A percentile compares a stretch with the other conserved stretches of the same genome.
These are phyloP conservation scores for Peromyscus nudipes DNA, from an alignment of 2,797 vertebrate species.

Conservation along the genomic window DNA sequence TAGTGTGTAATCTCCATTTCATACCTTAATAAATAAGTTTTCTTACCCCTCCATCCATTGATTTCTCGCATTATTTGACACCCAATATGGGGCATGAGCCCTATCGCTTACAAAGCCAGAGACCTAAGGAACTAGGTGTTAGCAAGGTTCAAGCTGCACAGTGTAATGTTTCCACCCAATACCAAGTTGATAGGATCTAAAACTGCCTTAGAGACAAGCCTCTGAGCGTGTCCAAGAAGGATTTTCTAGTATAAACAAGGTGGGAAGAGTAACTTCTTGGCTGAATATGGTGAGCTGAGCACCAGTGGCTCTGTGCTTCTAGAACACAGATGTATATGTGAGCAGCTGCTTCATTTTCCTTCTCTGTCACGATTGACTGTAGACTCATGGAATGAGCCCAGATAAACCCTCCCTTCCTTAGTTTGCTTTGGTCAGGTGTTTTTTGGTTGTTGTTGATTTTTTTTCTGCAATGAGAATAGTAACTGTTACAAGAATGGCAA, in stretches of 20 bases:
- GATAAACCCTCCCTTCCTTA: not conserved
- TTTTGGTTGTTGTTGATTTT: not conserved
- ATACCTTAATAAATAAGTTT: too few species aligned
- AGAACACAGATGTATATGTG: not conserved
- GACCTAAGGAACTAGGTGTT: not conserved
- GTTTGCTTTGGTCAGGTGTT: not conserved
- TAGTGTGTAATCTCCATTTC: too few species aligned
- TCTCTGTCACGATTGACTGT: too few species aligned
- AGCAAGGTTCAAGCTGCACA: not conserved
- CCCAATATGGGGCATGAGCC: too few species aligned
- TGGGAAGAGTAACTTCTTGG: not conserved
- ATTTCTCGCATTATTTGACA: too few species aligned
- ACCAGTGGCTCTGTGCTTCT: not conserved
- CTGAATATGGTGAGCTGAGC: not conserved
- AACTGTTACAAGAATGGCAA: not conserved
- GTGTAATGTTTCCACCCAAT: not conserved
- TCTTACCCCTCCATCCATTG: too few species aligned
- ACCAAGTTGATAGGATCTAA: not conserved
- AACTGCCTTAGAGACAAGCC: not conserved
- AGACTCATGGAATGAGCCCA: not conserved
- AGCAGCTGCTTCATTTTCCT: not conserved
- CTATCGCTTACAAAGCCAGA: not conserved
- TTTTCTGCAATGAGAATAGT: not conserved
- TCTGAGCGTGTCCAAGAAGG: not conserved
- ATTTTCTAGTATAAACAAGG: not conserved